phyloP scores from a whole-genome alignment of 1,140 invertebrate species.

The Brachionus rubens region DNA sequence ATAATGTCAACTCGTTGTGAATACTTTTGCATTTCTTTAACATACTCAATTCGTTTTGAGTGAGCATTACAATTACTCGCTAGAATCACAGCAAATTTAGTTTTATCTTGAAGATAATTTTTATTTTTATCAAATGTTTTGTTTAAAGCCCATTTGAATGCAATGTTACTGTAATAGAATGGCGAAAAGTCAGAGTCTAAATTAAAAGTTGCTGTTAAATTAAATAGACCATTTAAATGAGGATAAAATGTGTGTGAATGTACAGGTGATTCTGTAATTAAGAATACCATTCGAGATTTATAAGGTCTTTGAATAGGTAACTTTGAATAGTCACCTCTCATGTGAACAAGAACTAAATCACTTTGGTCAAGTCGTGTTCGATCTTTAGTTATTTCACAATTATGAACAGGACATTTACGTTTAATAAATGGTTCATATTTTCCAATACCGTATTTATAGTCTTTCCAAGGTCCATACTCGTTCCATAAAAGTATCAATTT shows the following conservation, averaged over 20 bases:
- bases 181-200: conserved; percentile 1
- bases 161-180: conserved; percentile 24
- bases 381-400: conserved; percentile 39
- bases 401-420: conserved; percentile 2
- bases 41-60: conserved; percentile 7
- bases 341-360: conserved; percentile 26
- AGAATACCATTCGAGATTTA: neutral
- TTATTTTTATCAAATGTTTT: neutral
- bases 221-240: conserved; percentile 4
- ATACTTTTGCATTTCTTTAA: conserved; percentile 31
- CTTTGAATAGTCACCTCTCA: conserved; percentile 14
- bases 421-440: neutral
- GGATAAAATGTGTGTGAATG: neutral
- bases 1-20: conserved; percentile 48
- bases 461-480: neutral
- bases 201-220: conserved; percentile 24
- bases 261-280: conserved; percentile 27
- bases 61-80: neutral
- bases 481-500: conserved; percentile 36
- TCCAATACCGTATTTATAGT: conserved; percentile 11
- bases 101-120: neutral
- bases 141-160: conserved; percentile 13
- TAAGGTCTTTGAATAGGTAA: neutral
- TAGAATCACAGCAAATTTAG: neutral
- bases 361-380: neutral